phyloP scores from a whole-genome alignment of 2,888 invertebrate species.

The Psylliodes chrysocephalus region DNA sequence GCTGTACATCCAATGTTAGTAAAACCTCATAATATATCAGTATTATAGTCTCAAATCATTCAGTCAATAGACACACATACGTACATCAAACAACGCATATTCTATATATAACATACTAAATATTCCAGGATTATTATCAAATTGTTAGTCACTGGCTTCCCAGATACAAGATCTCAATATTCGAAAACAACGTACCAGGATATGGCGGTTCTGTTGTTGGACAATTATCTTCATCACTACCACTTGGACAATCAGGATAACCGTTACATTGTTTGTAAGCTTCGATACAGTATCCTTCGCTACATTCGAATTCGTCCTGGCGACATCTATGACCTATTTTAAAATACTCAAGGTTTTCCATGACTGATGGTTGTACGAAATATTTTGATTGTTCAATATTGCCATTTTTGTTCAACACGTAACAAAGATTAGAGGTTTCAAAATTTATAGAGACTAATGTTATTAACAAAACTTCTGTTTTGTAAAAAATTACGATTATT shows the following conservation, averaged over 20 bases:
- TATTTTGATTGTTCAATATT: not conserved
- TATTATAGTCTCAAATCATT: too few relatives aligned
- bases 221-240: conserved; percentile 62
- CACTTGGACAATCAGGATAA: conserved; percentile 63
- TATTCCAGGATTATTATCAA: too few relatives aligned
- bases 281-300: conserved; percentile 72
- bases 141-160: conserved; percentile 4
- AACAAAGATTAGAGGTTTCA: too few relatives aligned
- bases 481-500: too few relatives aligned
- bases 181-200: conserved; percentile 39
- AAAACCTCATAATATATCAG: too few relatives aligned
- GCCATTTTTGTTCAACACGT: not conserved
- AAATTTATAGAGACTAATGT: too few relatives aligned
- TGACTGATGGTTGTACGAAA: not conserved
- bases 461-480: too few relatives aligned
- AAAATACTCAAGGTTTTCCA: conserved; percentile 9
- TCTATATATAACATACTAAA: too few relatives aligned
- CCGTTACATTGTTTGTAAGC: conserved; percentile 67
- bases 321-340: conserved; percentile 46
- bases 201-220: conserved; percentile 39
- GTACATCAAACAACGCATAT: too few relatives aligned
- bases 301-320: conserved; percentile 68
- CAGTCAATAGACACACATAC: too few relatives aligned
- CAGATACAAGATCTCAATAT: not conserved
- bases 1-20: too few relatives aligned